Conservation (phyloP, 1,140 invertebrate genomes). For the Hylaeus volcanicus region DNA sequence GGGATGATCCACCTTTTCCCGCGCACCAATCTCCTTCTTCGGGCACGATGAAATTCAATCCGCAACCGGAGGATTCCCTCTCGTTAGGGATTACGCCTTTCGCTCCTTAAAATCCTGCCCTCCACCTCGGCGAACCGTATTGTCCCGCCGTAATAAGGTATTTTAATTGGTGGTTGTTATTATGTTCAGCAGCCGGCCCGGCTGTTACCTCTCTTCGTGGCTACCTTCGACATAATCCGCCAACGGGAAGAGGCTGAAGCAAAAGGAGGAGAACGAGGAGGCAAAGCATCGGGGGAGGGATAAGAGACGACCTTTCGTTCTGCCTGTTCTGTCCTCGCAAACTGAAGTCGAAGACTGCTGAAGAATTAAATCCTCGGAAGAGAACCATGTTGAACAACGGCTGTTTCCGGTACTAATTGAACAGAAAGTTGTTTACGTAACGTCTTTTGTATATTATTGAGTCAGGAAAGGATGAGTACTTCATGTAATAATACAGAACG, state of each 20-base stretch:
- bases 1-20: constrained; percentile 42
- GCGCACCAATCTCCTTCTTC: constrained; percentile 28
- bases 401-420: too few species aligned
- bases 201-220: constrained; percentile 28
- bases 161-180: constrained; percentile 75
- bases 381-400: too few species aligned
- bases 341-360: too few species aligned
- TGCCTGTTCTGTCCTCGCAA: constrained; percentile 7
- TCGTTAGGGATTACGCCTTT: constrained; percentile 52
- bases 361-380: too few species aligned
- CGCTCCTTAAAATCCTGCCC: constrained; percentile 56
- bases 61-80: constrained; percentile 38
- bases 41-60: constrained; percentile 50
- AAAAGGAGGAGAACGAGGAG: constrained; percentile 16
- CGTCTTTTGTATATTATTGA: too few species aligned
- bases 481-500: too few species aligned
- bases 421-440: too few species aligned
- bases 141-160: constrained; percentile 74
- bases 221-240: constrained; percentile 48
- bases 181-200: constrained; percentile 51
- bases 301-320: constrained; percentile 20
- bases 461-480: too few species aligned
- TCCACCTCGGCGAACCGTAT: constrained; percentile 51
- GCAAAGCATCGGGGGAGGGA: background rate
- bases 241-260: constrained; percentile 32